Percentiles rank a stretch among this genome's conserved stretches.
phyloP scores from a whole-genome alignment of 2,888 invertebrate species.

The Diloba caeruleocephala region DNA sequence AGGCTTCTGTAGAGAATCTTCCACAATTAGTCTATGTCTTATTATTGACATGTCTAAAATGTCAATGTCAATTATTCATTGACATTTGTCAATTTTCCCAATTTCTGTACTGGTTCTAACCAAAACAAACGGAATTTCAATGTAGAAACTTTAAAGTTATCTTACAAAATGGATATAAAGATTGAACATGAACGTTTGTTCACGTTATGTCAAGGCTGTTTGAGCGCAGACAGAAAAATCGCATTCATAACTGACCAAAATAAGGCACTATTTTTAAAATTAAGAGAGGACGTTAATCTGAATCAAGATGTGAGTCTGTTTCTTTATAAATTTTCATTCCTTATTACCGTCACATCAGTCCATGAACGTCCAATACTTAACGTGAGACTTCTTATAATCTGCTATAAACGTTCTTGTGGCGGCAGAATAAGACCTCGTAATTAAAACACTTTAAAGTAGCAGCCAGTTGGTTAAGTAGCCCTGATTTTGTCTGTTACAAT shows the following conservation, averaged over 20 bases:
- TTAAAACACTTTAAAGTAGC: too few relatives aligned
- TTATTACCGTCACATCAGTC: neutral
- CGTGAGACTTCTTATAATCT: too few relatives aligned
- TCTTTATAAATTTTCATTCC: conserved; percentile 2
- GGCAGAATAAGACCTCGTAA: too few relatives aligned
- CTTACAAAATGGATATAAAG: conserved; percentile 31
- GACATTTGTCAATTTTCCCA: neutral
- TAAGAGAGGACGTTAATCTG: conserved; percentile 23
- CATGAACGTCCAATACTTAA: too few relatives aligned
- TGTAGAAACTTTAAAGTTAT: neutral
- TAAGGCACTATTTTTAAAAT: conserved; percentile 21
- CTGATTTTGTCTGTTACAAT: too few relatives aligned
- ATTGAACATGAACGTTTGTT: conserved; percentile 14
- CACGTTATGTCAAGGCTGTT: conserved; percentile 34
- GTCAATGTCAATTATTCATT: conserved; percentile 1
- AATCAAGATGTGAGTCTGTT: conserved; percentile 12
- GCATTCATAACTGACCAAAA: conserved; percentile 14
- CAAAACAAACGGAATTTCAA: conserved; percentile 21
- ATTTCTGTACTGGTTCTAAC: too few relatives aligned
- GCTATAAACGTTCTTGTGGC: too few relatives aligned
- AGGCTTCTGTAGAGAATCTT: too few relatives aligned
- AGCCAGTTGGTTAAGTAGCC: too few relatives aligned
- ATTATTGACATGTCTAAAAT: too few relatives aligned
- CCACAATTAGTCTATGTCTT: too few relatives aligned
- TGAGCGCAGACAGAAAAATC: conserved; percentile 37